A percentile compares a stretch with the other conserved stretches of the same genome.
Evolutionary conservation across 2,888 invertebrate species (phyloP).

Genomic region (Ectobius pallidus): DNA sequence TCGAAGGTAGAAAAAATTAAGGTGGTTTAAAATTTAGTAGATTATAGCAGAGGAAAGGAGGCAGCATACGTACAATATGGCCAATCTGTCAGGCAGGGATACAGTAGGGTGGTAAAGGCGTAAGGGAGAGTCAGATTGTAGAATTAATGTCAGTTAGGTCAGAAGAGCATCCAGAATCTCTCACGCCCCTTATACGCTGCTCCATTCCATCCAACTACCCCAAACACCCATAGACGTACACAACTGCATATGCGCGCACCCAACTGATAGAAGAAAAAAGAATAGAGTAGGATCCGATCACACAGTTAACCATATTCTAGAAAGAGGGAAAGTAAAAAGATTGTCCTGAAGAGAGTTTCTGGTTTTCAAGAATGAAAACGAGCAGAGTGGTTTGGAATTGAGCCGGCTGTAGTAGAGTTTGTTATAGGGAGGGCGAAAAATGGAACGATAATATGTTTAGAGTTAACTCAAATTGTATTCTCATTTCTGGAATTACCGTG

Average conservation of each 20-base stretch:
- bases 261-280: background rate
- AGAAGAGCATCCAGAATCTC: constrained; percentile 33
- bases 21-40: too few relatives aligned
- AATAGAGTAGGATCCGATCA: constrained; percentile 31
- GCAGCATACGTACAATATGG: too few relatives aligned
- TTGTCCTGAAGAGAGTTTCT: background rate
- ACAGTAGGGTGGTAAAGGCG: background rate
- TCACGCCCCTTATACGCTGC: constrained; percentile 7
- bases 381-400: background rate
- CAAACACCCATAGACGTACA: background rate
- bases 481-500: background rate
- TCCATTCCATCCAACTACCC: background rate
- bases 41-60: too few relatives aligned
- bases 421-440: background rate
- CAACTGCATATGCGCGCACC: background rate
- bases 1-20: too few relatives aligned
- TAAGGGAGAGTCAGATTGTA: constrained; percentile 37
- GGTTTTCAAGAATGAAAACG: constrained; percentile 18
- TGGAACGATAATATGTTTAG: background rate
- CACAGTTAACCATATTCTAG: constrained; percentile 21
- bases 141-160: constrained; percentile 42
- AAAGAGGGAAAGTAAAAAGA: constrained; percentile 10
- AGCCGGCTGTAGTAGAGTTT: background rate
- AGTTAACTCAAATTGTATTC: constrained; percentile 20
- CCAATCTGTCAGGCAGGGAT: constrained; percentile 34